Conservation (phyloP, 92 coral and sea anemone genomes). For the Chrysogorgia sp. region DNA sequence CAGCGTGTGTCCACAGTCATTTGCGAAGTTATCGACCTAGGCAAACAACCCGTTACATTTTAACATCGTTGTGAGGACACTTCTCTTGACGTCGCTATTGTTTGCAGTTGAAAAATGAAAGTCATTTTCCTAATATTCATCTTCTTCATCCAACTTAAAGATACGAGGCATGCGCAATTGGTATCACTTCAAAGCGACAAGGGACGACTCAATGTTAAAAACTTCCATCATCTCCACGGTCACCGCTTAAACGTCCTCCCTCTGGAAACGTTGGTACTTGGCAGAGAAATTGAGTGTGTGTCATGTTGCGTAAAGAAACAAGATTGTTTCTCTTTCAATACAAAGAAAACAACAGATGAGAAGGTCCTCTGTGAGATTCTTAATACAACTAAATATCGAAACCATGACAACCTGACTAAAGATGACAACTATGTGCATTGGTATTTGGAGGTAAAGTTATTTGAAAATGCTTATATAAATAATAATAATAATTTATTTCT, state of each 20-base stretch:
- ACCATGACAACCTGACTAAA: background rate
- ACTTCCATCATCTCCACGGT: background rate
- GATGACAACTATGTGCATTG: conserved; percentile 29
- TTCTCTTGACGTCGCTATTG: too few relatives aligned
- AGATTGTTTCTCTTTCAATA: conserved; percentile 37
- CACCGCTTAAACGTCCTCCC: conserved; percentile 32
- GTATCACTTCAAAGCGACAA: background rate
- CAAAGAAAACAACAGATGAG: conserved; percentile 6
- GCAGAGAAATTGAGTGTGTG: background rate
- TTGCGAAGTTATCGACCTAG: too few relatives aligned
- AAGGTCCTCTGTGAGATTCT: conserved; percentile 39
- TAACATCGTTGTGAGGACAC: too few relatives aligned
- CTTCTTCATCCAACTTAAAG: background rate
- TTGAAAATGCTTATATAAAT: background rate
- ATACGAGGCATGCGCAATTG: background rate
- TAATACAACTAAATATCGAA: conserved; percentile 32
- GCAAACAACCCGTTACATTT: too few relatives aligned
- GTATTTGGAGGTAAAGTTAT: conserved; percentile 27
- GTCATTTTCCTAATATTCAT: background rate
- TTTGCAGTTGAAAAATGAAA: too few relatives aligned
- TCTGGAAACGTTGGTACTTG: conserved; percentile 9
- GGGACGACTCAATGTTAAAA: background rate
- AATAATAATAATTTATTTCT: background rate
- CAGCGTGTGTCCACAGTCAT: too few relatives aligned
- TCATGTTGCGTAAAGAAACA: conserved; percentile 4